Percentiles rank a stretch among this genome's conserved stretches.
phyloP scores from a whole-genome alignment of 2,888 invertebrate species.

The Hirtodrosophila cameraria region DNA sequence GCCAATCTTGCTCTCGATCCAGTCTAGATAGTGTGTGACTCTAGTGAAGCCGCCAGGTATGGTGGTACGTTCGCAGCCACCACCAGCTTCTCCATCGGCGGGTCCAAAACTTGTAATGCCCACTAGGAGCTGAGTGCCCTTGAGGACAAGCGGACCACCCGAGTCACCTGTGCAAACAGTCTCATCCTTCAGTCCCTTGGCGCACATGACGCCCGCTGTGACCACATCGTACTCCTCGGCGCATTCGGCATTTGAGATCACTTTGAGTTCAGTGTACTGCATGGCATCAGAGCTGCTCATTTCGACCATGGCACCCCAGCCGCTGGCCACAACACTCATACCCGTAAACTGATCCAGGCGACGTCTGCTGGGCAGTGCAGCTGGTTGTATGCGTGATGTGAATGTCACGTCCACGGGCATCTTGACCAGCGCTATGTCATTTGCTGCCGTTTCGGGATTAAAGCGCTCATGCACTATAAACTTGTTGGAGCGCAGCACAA shows the following conservation, averaged over 20 bases:
- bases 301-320: constrained; percentile 81
- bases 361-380: constrained; percentile 66
- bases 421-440: constrained; percentile 83
- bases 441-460: constrained; percentile 77
- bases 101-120: constrained; percentile 84
- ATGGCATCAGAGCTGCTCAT: constrained; percentile 77
- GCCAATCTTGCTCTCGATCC: constrained; percentile 82
- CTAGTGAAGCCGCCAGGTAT: constrained; percentile 83
- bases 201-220: constrained; percentile 80
- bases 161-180: constrained; percentile 84
- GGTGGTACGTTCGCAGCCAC: constrained; percentile 80
- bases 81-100: constrained; percentile 65
- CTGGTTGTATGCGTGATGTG: constrained; percentile 80
- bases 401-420: constrained; percentile 75
- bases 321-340: constrained; percentile 80
- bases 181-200: constrained; percentile 81
- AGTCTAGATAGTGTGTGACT: constrained; percentile 81
- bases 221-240: constrained; percentile 80
- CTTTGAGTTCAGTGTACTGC: constrained; percentile 82
- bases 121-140: constrained; percentile 76
- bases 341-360: constrained; percentile 69
- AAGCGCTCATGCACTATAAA: constrained; percentile 82
- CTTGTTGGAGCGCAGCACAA: constrained; percentile 77
- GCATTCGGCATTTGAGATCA: constrained; percentile 82
- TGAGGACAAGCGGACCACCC: constrained; percentile 82